These are phyloP conservation scores for Gandaritis pyraliata DNA, from an alignment of 2,888 invertebrate genomes.

Conservation along the genomic window DNA sequence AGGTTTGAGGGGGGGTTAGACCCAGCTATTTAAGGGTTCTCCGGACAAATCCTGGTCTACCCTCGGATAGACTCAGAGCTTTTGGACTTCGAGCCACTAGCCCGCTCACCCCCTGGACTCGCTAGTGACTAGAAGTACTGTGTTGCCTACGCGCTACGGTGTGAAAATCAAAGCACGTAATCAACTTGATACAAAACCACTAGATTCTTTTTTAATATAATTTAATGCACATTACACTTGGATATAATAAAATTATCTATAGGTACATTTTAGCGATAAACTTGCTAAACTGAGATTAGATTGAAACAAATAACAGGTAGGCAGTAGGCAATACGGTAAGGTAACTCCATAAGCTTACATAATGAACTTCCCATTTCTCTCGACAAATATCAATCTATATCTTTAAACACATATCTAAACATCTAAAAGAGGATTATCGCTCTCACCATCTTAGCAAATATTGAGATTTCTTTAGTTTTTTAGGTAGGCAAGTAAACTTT, in stretches of 20 bases:
- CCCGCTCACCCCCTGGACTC: no score
- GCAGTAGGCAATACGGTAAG: neutral
- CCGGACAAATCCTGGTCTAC: no score
- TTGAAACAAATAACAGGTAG: constrained; percentile 2
- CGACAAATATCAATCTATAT: neutral
- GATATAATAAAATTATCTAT: neutral
- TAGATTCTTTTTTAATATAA: neutral
- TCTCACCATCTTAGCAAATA: neutral
- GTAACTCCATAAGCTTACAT: neutral
- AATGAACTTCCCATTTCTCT: constrained; percentile 1
- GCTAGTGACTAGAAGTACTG: no score
- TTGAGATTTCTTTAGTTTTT: neutral
- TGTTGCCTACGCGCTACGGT: no score
- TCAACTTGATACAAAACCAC: neutral
- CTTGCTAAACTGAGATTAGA: constrained; percentile 10
- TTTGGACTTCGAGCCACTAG: no score
- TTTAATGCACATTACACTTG: neutral
- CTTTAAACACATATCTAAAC: no score
- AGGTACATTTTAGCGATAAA: neutral
- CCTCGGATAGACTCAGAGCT: no score
- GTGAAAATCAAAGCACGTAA: no score
- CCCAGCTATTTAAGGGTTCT: no score
- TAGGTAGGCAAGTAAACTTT: no score
- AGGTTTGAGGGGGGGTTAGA: no score
- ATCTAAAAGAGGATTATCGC: no score